Evolutionary conservation across 2,113 vertebrate species (phyloP).

Genomic region (Cichladusa arquata): DNA sequence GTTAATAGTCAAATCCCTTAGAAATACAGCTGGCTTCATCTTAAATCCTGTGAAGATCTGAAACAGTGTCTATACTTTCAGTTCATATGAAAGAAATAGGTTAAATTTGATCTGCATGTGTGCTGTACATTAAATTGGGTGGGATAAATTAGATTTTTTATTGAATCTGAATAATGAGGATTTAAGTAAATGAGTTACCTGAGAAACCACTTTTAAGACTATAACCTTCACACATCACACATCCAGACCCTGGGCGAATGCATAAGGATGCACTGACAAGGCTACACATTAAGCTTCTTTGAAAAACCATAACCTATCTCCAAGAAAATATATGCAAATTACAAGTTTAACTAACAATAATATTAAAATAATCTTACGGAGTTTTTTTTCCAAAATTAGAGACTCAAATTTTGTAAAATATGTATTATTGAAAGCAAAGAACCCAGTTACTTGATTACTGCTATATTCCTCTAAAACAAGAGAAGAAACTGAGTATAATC

Average conservation of each 20-base stretch:
- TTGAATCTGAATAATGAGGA: background rate
- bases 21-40: background rate
- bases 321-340: background rate
- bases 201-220: background rate
- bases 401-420: background rate
- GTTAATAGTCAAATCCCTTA: background rate
- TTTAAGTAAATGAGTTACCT: background rate
- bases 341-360: background rate
- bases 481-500: background rate
- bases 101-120: background rate
- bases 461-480: background rate
- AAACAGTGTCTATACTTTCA: background rate
- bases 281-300: background rate
- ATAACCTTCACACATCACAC: background rate
- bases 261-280: background rate
- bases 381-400: background rate
- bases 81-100: background rate
- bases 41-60: background rate
- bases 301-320: background rate
- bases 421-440: background rate
- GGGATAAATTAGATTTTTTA: background rate
- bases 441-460: background rate
- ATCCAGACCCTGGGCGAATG: background rate
- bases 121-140: background rate
- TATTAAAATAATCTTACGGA: accelerated